phyloP scores from a whole-genome alignment of 2,113 vertebrate species.

The Melanerpes aurifrons region DNA sequence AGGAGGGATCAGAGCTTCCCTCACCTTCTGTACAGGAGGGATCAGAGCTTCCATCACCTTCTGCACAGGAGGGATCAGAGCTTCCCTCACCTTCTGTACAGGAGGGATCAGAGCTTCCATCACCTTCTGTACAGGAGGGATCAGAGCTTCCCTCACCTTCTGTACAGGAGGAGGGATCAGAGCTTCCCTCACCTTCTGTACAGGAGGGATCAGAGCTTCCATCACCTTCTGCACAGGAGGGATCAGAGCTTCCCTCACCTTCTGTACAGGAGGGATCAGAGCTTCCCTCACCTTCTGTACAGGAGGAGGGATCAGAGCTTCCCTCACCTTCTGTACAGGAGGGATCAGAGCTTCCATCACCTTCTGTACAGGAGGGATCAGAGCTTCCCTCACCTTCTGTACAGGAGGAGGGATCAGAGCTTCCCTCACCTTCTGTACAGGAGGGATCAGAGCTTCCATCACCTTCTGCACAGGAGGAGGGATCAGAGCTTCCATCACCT shows the following conservation, averaged over 20 bases:
- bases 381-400: not conserved
- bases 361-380: not conserved
- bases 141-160: not conserved
- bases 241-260: not conserved
- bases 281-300: not conserved
- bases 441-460: not conserved
- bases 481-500: too few species aligned
- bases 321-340: not conserved
- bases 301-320: not conserved
- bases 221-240: not conserved
- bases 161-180: not conserved
- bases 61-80: not conserved
- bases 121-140: not conserved
- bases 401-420: not conserved
- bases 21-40: not conserved
- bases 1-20: too few species aligned
- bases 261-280: not conserved
- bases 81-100: too few species aligned
- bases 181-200: not conserved
- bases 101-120: not conserved
- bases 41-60: not conserved
- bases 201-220: not conserved
- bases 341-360: not conserved
- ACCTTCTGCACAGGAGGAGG: too few species aligned
- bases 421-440: not conserved